Evolutionary conservation across 2,888 invertebrate species (phyloP).

Genomic region (Orthonevra nobilis): DNA sequence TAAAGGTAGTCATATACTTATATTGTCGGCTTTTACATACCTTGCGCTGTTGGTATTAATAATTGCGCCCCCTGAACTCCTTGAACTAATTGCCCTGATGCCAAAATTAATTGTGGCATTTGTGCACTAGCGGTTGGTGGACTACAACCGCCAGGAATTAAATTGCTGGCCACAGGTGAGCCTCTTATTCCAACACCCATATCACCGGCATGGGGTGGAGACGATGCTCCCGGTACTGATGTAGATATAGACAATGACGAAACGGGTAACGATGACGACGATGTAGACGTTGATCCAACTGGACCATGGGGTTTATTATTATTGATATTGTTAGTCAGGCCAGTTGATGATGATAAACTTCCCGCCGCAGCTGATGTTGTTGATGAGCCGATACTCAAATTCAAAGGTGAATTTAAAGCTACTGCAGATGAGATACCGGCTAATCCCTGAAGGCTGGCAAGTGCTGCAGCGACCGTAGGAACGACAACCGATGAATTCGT

Average conservation of each 20-base stretch:
- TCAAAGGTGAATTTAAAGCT: conserved; percentile 90
- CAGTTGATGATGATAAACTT: conserved; percentile 73
- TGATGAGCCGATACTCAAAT: conserved; percentile 86
- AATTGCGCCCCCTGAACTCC: conserved; percentile 96
- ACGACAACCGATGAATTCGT: conserved; percentile 72
- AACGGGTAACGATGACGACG: conserved; percentile 72
- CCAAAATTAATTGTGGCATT: conserved; percentile 95
- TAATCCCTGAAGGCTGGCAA: conserved; percentile 84
- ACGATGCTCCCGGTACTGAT: conserved; percentile 78
- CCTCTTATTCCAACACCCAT: conserved; percentile 83
- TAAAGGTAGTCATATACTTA: conserved; percentile 4
- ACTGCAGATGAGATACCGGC: conserved; percentile 80
- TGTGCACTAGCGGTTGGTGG: conserved; percentile 78
- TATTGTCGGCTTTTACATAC: conserved; percentile 80
- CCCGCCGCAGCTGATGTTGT: conserved; percentile 75
- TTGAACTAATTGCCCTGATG: conserved; percentile 94
- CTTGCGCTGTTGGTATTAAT: conserved; percentile 96
- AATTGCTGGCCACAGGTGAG: conserved; percentile 74
- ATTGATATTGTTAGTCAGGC: conserved; percentile 66
- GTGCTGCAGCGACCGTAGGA: conserved; percentile 82
- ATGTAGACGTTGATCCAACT: conserved; percentile 72
- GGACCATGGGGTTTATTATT: conserved; percentile 69
- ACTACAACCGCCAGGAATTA: conserved; percentile 71
- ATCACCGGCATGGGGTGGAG: conserved; percentile 80
- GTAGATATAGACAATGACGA: conserved; percentile 74